Percentiles rank a stretch among this genome's conserved stretches.
Conservation (phyloP, 2,113 vertebrate genomes). For the Chaetops frenatus region DNA sequence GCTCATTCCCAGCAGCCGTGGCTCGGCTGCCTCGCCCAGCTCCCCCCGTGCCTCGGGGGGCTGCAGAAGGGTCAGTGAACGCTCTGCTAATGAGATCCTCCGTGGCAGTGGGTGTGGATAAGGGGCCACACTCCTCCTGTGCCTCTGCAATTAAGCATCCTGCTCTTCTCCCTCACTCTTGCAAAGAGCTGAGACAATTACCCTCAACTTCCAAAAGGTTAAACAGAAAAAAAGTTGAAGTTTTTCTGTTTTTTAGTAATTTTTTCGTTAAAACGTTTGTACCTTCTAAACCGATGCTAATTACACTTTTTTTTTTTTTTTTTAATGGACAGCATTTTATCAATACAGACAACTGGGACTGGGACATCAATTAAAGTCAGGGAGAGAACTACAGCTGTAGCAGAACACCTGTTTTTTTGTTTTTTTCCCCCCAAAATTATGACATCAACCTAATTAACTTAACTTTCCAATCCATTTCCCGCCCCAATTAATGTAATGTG, state of each 20-base stretch:
- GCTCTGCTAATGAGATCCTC: background rate
- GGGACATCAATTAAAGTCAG: constrained; percentile 1
- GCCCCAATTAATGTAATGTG: constrained; percentile 17
- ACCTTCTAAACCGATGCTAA: background rate
- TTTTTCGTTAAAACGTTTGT: background rate
- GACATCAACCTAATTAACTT: constrained; percentile 25
- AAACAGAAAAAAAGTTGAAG: background rate
- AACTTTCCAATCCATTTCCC: background rate
- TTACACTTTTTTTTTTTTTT: background rate
- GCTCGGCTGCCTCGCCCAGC: background rate
- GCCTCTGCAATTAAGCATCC: background rate
- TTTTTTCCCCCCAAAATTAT: background rate
- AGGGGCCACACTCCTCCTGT: background rate
- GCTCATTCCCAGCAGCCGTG: background rate
- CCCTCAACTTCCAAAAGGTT: background rate
- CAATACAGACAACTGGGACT: background rate
- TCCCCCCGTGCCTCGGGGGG: background rate
- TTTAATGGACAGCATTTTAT: background rate
- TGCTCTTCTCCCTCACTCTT: background rate
- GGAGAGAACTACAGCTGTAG: background rate
- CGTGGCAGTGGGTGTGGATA: background rate
- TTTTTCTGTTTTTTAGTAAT: background rate
- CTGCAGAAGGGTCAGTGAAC: background rate
- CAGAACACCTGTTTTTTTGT: background rate
- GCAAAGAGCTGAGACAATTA: background rate